Evolutionary conservation across 2,113 vertebrate genomes (phyloP), one percentile per base, ranked within the genome.

Genomic region (Chloropsis cyanopogon): DNA sequence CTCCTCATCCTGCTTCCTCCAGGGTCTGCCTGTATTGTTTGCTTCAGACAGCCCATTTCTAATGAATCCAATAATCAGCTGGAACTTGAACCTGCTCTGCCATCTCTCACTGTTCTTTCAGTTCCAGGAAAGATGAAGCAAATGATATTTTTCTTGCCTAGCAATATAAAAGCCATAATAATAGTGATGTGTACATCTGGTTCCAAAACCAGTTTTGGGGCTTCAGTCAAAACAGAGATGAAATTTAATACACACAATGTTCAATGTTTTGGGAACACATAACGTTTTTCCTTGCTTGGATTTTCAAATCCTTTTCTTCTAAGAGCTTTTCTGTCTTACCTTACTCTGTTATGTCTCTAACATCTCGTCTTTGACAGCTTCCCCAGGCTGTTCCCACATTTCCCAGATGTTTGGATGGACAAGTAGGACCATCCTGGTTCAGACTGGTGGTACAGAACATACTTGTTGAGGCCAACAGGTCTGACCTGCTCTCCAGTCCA

Each of bases 111-210:
- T 82, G 69, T 88, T 93, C 92, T 85, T 94, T 56, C 79, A 73
- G 71, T 95, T 96, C 93, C 88, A 95, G 86, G 83, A 90, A 91
- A 94, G 78, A 50, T 73, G 44, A 85, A 82, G 85, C 41, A 96
- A 95, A 88, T 47, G 0, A 35, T 84, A 81, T 83, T 95, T 89
- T 88, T 93, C 90, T 92, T 96, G 52, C 78, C 96, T 70, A 84
- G 84, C 68, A 91, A 94, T 93, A 73, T 85, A 95, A 94, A 91
- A 94, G 29, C 26, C 72, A 68, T 75, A 89, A 94, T 92, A 92
- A 68, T 73, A 82, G 54, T 57, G 68, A 92, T 84, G 86, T 85
- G 94, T 90, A 94, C 69, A 91, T 95, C 84, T 88, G 53, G 41
- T 94, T 92, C 78, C 94, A 96, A 94, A 92, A 63, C 76, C 82